These are phyloP conservation scores for Odontothrips loti DNA, from an alignment of 2,888 invertebrate genomes.

Conservation along the genomic window DNA sequence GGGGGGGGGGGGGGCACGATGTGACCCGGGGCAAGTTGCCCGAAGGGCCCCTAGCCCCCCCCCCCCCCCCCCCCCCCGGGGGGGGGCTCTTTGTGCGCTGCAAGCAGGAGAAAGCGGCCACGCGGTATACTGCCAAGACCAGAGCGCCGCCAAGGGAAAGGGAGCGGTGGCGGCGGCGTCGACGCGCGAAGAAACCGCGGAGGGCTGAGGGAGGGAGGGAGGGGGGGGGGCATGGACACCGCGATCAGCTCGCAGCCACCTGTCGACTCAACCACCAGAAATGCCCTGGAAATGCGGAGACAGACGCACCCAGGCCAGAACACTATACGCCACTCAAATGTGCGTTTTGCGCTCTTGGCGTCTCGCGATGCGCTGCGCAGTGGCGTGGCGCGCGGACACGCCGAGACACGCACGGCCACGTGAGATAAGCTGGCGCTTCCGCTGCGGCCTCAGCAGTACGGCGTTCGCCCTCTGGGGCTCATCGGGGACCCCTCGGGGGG, in stretches of 20 bases:
- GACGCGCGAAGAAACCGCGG: neutral
- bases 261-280: too few species aligned
- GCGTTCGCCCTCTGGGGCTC: too few species aligned
- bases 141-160: neutral
- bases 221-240: neutral
- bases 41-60: too few species aligned
- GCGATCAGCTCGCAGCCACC: too few species aligned
- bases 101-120: neutral
- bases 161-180: neutral
- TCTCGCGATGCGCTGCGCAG: neutral
- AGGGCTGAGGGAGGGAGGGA: neutral
- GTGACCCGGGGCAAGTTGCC: too few species aligned
- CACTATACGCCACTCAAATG: too few species aligned
- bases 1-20: too few species aligned
- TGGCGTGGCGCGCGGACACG: neutral
- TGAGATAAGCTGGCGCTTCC: conserved; percentile 17
- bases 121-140: neutral
- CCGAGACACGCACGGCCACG: neutral
- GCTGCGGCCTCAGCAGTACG: neutral
- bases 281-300: neutral
- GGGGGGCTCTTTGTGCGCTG: neutral
- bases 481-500: too few species aligned
- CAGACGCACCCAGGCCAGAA: too few species aligned
- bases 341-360: neutral
- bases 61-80: too few species aligned